Base-by-base conservation (phyloP, 30 jellyfish, hydroid and myxozoan species). In the Sanderia malayensis region DNA sequence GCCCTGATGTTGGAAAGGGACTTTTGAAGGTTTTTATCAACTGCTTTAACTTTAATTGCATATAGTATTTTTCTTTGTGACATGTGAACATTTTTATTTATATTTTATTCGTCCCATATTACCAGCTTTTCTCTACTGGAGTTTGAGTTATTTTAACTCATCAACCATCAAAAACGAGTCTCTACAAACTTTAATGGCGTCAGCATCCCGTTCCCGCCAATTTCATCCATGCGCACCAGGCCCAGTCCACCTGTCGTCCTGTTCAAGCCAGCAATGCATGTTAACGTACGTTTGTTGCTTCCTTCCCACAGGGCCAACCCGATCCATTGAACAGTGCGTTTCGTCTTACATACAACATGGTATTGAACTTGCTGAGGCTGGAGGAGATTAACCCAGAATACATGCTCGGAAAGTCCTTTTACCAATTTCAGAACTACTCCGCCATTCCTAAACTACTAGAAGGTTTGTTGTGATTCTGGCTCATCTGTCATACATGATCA, bases 331-430 rank as follows among this genome's bases (percentile, higher is more conserved):
- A 86, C 92, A 94, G 99, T 82, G 99, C 99, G 4, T 94, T 94
- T 63, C 97, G 99, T 0, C 92, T 94, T 15, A 94, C 99, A 9
- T 94, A 94, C 92, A 94, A 94, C 95, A 94, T 94, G 99, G 96
- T 94, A 4, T 70, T 94, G 70, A 94, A 94, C 46, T 58, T 94
- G 70, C 81, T 87, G 41, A 46, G 99, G 15, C 83, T 94, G 31
- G 99, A 94, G 63, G 99, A 88, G 44, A 79, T 94, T 33, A 87
- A 86, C 66, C 99, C 99, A 19, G 99, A 94, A 58, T 94, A 64
- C 76, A 94, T 94, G 99, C 82, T 94, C 21, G 96, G 89, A 45
- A 94, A 83, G 73, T 86, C 97, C 0, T 94, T 94, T 59, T 78
- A 76, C 49, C 99, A 94, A 61, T 94, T 74, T 55, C 99, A 94